Conservation (phyloP, 2,888 invertebrate species). For the Callinectes sapidus region DNA sequence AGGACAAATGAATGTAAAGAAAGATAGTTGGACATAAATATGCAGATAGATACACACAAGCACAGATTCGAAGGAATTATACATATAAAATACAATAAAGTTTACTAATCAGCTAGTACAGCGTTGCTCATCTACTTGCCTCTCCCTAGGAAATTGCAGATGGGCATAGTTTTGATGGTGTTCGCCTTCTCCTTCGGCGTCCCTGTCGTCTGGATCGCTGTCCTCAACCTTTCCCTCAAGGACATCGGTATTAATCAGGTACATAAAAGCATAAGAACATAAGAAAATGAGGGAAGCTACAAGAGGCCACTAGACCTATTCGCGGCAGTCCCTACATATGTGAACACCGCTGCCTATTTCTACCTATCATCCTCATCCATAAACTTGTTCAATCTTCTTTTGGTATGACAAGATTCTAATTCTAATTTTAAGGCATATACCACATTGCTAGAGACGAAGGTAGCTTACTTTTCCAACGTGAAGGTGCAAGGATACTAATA, state of each 20-base stretch:
- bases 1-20: background rate
- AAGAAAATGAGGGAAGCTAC: no score
- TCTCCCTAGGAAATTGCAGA: constrained; percentile 51
- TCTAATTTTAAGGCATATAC: background rate
- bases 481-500: no score
- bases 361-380: no score
- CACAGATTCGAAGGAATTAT: background rate
- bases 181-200: constrained; percentile 70
- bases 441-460: background rate
- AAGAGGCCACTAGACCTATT: no score
- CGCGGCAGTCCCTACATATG: no score
- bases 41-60: background rate
- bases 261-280: no score
- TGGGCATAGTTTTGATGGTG: constrained; percentile 47
- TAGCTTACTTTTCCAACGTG: background rate
- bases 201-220: constrained; percentile 61
- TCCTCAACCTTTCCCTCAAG: constrained; percentile 51
- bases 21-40: background rate
- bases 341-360: no score
- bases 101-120: background rate
- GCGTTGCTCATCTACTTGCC: background rate
- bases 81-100: background rate
- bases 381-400: no score
- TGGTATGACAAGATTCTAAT: background rate
- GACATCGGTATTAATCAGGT: constrained; percentile 58